Conservation (phyloP, 2,888 invertebrate genomes). For the Maniola hyperantus region DNA sequence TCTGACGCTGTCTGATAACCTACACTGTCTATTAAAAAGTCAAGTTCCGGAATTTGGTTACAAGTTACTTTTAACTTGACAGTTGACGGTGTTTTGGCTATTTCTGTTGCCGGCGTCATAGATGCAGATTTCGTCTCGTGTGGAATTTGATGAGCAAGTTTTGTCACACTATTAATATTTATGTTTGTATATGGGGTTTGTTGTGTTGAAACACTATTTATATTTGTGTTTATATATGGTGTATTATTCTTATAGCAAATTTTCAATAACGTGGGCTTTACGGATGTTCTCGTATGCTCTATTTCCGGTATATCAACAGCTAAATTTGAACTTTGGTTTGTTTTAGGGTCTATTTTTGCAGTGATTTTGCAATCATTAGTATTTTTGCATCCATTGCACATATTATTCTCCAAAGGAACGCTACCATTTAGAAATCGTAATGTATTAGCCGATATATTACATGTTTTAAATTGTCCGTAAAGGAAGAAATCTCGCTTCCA, state of each 20-base stretch:
- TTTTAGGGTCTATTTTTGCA: neutral
- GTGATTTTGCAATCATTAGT: too few species aligned
- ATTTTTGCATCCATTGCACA: neutral
- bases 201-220: neutral
- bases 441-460: neutral
- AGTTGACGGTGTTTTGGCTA: neutral
- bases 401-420: neutral
- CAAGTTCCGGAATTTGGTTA: neutral
- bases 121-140: neutral
- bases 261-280: conserved; percentile 3
- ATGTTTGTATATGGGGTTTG: neutral
- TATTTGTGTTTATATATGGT: neutral
- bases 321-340: neutral
- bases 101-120: neutral
- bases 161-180: neutral
- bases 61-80: conserved; percentile 2
- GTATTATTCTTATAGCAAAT: neutral
- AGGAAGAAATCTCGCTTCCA: neutral
- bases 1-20: neutral
- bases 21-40: neutral
- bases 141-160: neutral
- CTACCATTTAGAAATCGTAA: neutral
- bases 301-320: neutral
- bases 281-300: neutral
- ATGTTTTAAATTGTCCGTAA: neutral